phyloP scores from a whole-genome alignment of 2,113 vertebrate species.

The Micromys minutus region DNA sequence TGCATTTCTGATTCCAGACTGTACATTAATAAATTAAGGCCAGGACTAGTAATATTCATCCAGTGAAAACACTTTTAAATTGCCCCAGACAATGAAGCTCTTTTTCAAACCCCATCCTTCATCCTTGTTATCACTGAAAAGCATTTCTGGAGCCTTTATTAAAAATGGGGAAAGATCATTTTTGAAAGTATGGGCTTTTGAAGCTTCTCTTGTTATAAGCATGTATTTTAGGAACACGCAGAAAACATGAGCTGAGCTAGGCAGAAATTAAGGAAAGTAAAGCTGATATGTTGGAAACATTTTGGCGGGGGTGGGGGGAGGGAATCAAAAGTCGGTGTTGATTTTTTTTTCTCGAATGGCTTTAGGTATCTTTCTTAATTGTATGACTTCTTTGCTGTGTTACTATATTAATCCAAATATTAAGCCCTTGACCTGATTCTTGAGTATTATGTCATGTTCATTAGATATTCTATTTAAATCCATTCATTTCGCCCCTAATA shows the following conservation, averaged over 20 bases:
- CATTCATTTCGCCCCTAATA: neutral
- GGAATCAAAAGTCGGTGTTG: slow-evolving; percentile 19
- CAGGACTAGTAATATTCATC: slow-evolving; percentile 37
- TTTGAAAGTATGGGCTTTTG: slow-evolving; percentile 43
- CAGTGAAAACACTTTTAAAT: slow-evolving; percentile 41
- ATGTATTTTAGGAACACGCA: neutral
- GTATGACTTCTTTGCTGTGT: neutral
- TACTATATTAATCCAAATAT: neutral
- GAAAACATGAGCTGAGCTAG: neutral
- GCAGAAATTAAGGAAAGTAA: slow-evolving; percentile 29
- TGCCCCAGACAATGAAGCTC: slow-evolving; percentile 45
- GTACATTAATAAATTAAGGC: slow-evolving; percentile 50
- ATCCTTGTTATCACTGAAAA: slow-evolving; percentile 34
- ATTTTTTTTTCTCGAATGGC: neutral
- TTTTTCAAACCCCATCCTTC: slow-evolving; percentile 46
- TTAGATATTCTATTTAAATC: slow-evolving; percentile 44
- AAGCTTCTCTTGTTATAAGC: slow-evolving; percentile 16
- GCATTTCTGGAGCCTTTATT: neutral
- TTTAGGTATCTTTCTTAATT: slow-evolving; percentile 17
- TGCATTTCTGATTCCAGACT: slow-evolving; percentile 52
- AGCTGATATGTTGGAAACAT: neutral
- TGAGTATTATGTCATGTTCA: neutral
- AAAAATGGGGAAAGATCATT: slow-evolving; percentile 16
- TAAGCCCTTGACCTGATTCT: neutral
- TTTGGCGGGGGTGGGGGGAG: no score